Conservation (phyloP, 2,113 vertebrate species). For the Paramormyrops kingsleyae region DNA sequence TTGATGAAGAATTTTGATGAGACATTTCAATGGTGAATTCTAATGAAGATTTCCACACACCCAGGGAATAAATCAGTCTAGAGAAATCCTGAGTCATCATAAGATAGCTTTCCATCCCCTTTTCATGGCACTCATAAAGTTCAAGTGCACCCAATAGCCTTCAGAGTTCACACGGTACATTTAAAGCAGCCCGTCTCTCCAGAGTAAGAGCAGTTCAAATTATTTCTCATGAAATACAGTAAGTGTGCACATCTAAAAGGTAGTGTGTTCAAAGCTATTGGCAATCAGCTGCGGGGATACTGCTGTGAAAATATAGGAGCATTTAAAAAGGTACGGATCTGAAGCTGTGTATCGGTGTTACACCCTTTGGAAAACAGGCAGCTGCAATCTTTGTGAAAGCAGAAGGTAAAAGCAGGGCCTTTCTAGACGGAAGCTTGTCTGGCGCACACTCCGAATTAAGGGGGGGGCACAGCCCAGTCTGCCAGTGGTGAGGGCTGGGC, state of each 20-base stretch:
- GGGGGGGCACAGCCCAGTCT: background rate
- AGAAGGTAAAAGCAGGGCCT: background rate
- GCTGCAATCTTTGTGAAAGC: background rate
- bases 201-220: background rate
- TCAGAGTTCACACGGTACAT: background rate
- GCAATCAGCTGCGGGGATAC: background rate
- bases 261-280: background rate
- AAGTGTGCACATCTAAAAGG: background rate
- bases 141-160: background rate
- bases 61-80: background rate
- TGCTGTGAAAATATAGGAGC: background rate
- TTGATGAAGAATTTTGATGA: slow-evolving; percentile 5
- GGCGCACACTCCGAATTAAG: background rate
- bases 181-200: background rate
- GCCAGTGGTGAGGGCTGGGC: background rate
- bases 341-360: background rate
- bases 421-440: background rate
- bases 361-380: background rate
- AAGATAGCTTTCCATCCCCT: background rate
- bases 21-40: background rate
- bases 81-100: slow-evolving; percentile 2
- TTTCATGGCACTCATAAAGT: background rate
- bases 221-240: background rate
- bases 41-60: background rate
- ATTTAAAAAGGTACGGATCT: background rate